phyloP scores from a whole-genome alignment of 2,888 invertebrate species.

The Amphipoea oculea region DNA sequence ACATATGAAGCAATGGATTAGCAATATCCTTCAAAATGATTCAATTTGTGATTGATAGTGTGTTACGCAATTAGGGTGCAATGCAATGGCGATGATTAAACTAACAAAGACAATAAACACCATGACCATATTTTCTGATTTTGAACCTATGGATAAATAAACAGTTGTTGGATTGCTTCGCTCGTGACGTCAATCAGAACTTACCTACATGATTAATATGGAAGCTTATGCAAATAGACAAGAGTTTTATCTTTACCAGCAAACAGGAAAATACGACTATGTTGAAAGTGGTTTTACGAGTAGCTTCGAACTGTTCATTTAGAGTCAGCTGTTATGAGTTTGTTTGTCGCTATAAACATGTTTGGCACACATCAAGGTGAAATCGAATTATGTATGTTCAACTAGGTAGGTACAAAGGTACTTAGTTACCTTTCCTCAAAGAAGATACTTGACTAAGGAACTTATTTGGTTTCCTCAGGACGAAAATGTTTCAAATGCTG shows the following conservation, averaged over 20 bases:
- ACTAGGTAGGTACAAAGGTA: background rate
- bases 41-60: background rate
- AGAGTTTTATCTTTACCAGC: slow-evolving; percentile 10
- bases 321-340: slow-evolving; percentile 20
- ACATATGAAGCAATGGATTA: too few relatives aligned
- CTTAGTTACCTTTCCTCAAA: background rate
- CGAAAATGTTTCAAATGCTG: background rate
- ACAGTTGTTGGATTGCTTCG: slow-evolving; percentile 3
- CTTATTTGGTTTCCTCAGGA: slow-evolving; percentile 15
- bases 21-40: background rate
- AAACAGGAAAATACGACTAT: slow-evolving; percentile 21
- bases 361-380: slow-evolving; percentile 40
- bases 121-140: background rate
- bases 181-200: slow-evolving; percentile 40
- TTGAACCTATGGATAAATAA: background rate
- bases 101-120: background rate
- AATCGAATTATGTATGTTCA: background rate
- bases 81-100: background rate
- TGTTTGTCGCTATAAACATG: slow-evolving; percentile 28
- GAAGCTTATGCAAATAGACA: slow-evolving; percentile 13
- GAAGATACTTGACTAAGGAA: background rate
- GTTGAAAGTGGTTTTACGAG: background rate
- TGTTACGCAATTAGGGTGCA: background rate
- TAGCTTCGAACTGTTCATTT: background rate
- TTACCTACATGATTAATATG: slow-evolving; percentile 39